phyloP scores from a whole-genome alignment of 1,140 invertebrate genomes.

The Drosophila lacteicornis region DNA sequence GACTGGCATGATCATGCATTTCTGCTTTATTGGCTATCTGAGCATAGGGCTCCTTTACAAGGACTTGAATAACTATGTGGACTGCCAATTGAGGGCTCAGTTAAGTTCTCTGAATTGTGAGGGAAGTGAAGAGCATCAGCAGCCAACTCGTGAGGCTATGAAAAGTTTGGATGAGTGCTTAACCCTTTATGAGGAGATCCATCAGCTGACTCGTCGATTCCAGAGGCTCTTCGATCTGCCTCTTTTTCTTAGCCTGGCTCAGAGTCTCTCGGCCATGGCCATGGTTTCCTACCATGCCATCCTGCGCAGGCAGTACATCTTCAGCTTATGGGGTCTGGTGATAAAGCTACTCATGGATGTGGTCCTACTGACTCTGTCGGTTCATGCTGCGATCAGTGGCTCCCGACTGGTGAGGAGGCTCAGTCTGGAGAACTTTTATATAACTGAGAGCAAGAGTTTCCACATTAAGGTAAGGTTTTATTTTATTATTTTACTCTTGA shows the following conservation, averaged over 20 bases:
- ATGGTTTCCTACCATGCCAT: constrained; percentile 40
- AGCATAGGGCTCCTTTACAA: constrained; percentile 55
- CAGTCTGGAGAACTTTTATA: constrained; percentile 57
- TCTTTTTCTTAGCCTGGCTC: constrained; percentile 33
- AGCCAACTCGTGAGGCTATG: neutral
- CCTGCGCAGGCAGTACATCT: neutral
- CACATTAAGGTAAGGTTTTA: constrained; percentile 35
- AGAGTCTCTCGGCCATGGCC: constrained; percentile 33
- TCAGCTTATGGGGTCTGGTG: constrained; percentile 21
- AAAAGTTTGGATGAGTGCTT: constrained; percentile 48
- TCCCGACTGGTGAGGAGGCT: constrained; percentile 42
- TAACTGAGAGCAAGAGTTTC: constrained; percentile 31
- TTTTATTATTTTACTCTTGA: neutral
- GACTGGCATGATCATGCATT: constrained; percentile 32
- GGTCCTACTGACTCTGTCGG: constrained; percentile 51
- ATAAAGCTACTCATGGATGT: constrained; percentile 48
- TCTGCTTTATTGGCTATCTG: constrained; percentile 56
- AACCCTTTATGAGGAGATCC: constrained; percentile 56
- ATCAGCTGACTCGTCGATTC: constrained; percentile 26
- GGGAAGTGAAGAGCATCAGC: neutral
- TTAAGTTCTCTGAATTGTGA: neutral
- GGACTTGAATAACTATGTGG: constrained; percentile 54
- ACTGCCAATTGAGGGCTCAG: constrained; percentile 25
- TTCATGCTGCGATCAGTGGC: constrained; percentile 37
- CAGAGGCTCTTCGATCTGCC: constrained; percentile 54